Percentiles rank a stretch among this genome's conserved stretches.
Conservation (phyloP, 2,113 vertebrate genomes). For the Mesitornis unicolor region DNA sequence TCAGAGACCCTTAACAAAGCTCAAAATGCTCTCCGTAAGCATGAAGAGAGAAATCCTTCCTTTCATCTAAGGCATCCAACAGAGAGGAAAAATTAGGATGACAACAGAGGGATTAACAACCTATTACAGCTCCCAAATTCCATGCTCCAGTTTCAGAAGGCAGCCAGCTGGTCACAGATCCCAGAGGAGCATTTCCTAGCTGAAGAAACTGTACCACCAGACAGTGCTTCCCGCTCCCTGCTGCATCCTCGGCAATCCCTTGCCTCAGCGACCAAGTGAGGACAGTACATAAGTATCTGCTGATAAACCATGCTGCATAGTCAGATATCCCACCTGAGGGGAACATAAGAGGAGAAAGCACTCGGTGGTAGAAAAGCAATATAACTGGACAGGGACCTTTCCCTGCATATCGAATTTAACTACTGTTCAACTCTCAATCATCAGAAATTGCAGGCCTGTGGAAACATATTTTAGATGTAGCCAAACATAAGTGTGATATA, state of each 20-base stretch:
- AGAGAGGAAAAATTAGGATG: not conserved
- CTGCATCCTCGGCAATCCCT: rapidly evolving
- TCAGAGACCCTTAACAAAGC: rapidly evolving
- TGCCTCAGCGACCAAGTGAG: rapidly evolving
- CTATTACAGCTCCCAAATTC: not conserved
- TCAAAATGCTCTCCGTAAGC: not conserved
- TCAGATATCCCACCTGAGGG: not conserved
- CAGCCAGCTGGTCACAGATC: not conserved
- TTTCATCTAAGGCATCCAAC: not conserved
- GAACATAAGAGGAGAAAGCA: rapidly evolving
- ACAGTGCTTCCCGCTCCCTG: not conserved
- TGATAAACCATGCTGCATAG: rapidly evolving
- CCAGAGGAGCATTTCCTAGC: not conserved
- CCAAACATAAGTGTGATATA: rapidly evolving
- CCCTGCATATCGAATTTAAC: not conserved
- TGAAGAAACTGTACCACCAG: not conserved
- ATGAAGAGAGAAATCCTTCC: not conserved
- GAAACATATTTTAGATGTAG: not conserved
- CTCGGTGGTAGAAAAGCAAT: not conserved
- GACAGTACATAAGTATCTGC: not conserved
- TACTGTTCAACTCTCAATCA: not conserved
- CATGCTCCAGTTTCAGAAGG: not conserved
- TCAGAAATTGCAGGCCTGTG: not conserved
- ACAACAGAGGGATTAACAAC: not conserved
- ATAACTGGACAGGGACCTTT: not conserved